Percentiles rank a stretch among this genome's conserved stretches.
These are phyloP conservation scores for Eidolon helvum DNA, from an alignment of 2,113 vertebrate genomes.

Conservation along the genomic window DNA sequence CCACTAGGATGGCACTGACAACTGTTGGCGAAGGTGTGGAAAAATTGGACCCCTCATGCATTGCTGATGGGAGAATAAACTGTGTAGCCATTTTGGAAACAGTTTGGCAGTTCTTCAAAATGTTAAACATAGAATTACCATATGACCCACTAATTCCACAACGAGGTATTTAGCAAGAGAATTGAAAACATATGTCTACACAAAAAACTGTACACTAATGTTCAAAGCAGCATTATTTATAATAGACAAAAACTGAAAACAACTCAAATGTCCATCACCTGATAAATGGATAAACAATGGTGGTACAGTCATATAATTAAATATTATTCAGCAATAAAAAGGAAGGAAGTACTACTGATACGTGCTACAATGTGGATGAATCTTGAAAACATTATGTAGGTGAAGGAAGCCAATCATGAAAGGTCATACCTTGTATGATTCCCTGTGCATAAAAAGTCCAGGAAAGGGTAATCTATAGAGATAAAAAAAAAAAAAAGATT, in stretches of 20 bases:
- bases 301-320: not conserved
- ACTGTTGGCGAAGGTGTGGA: not conserved
- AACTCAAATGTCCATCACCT: not conserved
- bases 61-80: not conserved
- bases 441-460: not conserved
- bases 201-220: not conserved
- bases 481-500: not conserved
- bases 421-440: not conserved
- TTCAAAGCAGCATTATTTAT: not conserved
- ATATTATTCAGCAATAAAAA: not conserved
- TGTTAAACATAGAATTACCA: not conserved
- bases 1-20: not conserved
- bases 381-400: not conserved
- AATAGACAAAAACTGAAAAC: not conserved
- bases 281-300: not conserved
- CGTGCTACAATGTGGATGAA: not conserved
- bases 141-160: not conserved
- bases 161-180: not conserved
- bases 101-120: conserved; percentile 18
- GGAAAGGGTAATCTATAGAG: not conserved
- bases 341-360: not conserved
- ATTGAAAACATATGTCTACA: not conserved
- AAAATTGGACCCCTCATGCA: not conserved
- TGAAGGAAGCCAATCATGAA: not conserved
- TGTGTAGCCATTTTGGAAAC: conserved; percentile 5